Conservation (phyloP, 1,140 invertebrate species). For the Drosophila obscura region DNA sequence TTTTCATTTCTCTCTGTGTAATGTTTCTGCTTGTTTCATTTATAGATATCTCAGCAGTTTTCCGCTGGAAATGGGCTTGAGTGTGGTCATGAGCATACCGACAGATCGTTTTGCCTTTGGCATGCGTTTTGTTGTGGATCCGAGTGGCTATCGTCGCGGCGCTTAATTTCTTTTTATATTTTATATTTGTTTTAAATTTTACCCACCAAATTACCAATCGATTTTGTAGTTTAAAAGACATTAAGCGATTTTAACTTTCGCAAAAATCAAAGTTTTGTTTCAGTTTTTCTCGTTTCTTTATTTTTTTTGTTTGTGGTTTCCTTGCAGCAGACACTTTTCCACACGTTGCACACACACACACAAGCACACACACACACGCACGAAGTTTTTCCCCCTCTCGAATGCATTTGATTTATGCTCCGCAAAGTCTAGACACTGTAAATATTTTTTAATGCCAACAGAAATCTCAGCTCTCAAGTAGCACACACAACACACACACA, state of each 20-base stretch:
- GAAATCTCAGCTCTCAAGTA: constrained; percentile 41
- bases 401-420: constrained; percentile 76
- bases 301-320: too few species aligned
- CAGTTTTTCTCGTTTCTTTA: too few species aligned
- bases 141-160: constrained; percentile 64
- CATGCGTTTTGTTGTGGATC: constrained; percentile 72
- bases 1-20: background rate
- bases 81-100: constrained; percentile 70
- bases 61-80: constrained; percentile 70
- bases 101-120: constrained; percentile 77
- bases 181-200: constrained; percentile 34
- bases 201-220: constrained; percentile 53
- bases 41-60: constrained; percentile 59
- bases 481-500: constrained; percentile 48
- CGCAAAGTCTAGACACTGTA: constrained; percentile 78
- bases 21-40: background rate
- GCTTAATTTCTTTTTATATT: constrained; percentile 29
- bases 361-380: constrained; percentile 2
- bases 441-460: constrained; percentile 79
- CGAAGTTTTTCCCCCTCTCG: constrained; percentile 20
- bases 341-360: constrained; percentile 43
- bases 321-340: constrained; percentile 5
- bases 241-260: too few species aligned
- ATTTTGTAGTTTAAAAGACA: background rate
- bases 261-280: too few species aligned